These are phyloP conservation scores for Castor canadensis DNA, from an alignment of 2,113 vertebrate genomes.

Conservation along the genomic window DNA sequence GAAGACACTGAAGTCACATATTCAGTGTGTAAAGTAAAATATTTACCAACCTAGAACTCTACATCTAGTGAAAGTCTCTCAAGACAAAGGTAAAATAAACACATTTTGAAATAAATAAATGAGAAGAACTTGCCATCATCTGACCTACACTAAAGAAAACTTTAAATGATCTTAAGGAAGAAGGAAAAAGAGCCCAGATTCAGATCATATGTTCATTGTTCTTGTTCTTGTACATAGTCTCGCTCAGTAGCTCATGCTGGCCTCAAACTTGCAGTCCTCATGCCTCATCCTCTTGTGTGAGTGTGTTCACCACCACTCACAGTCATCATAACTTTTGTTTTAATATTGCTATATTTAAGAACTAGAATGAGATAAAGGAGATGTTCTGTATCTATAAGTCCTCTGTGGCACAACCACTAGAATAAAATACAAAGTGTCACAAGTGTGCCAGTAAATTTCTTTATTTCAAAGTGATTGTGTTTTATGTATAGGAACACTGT, in stretches of 20 bases:
- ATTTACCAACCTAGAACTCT: not conserved
- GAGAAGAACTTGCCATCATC: not conserved
- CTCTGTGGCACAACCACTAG: not conserved
- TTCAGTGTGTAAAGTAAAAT: not conserved
- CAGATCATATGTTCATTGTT: not conserved
- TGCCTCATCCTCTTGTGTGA: too few relatives aligned
- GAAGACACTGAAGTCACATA: not conserved
- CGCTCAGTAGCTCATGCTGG: too few relatives aligned
- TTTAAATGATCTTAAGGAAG: not conserved
- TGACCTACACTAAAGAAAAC: not conserved
- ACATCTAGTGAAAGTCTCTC: not conserved
- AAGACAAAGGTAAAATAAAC: not conserved
- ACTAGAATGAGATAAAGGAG: not conserved
- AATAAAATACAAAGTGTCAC: slow-evolving; percentile 10
- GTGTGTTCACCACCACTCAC: too few relatives aligned
- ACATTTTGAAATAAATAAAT: not conserved
- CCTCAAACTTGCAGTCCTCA: too few relatives aligned
- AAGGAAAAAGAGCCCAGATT: not conserved
- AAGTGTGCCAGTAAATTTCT: not conserved
- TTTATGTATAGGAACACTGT: not conserved
- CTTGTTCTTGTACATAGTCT: too few relatives aligned
- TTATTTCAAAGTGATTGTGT: not conserved
- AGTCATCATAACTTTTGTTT: not conserved
- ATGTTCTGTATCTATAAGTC: not conserved
- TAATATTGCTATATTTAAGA: not conserved